Percentiles rank a stretch among this genome's conserved stretches.
Evolutionary conservation across 64 coral and sea anemone genomes (phyloP).

Genomic region (Actinia equina): DNA sequence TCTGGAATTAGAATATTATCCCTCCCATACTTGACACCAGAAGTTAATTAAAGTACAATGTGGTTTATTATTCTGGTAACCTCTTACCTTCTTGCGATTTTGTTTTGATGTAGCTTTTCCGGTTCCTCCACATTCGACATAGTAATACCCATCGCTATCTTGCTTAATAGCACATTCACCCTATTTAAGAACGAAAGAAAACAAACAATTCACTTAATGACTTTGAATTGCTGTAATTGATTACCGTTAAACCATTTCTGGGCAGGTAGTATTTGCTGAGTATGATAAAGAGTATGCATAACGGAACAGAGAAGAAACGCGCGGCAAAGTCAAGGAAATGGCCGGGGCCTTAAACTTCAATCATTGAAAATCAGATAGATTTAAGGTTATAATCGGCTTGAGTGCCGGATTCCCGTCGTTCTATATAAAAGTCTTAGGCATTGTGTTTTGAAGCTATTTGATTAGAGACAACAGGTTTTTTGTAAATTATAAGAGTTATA

Average conservation of each 20-base stretch:
- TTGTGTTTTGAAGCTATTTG: neutral
- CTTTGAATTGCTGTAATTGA: neutral
- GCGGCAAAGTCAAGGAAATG: neutral
- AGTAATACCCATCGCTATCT: neutral
- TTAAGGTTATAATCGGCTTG: neutral
- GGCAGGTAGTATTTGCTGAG: neutral
- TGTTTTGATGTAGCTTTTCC: neutral
- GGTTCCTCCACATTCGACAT: neutral
- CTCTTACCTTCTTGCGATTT: neutral
- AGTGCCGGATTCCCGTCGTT: neutral
- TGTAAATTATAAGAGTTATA: neutral
- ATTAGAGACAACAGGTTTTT: neutral
- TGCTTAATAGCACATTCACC: neutral
- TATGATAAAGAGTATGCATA: neutral
- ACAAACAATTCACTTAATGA: neutral
- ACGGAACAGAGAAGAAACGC: neutral
- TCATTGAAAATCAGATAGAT: neutral
- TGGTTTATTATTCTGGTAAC: neutral
- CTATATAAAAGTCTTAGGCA: neutral
- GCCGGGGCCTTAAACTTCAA: neutral
- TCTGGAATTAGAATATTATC: neutral
- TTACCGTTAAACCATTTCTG: neutral
- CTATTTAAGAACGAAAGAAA: neutral
- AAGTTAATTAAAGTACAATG: neutral
- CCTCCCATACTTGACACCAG: neutral